Conservation (phyloP, 2,888 invertebrate genomes). For the Glyphotaelius pellucidus region DNA sequence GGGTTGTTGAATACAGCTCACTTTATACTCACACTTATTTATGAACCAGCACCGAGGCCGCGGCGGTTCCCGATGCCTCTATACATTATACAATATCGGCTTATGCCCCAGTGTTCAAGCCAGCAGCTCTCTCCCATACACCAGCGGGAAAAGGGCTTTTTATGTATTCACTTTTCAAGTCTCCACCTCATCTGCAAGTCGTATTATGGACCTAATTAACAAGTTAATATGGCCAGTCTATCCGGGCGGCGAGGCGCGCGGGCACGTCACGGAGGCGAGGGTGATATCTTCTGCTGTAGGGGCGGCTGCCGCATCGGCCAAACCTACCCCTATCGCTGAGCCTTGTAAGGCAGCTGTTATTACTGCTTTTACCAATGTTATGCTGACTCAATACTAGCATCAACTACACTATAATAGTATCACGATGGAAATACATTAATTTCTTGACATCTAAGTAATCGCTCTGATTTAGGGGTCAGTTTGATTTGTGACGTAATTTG, state of each 20-base stretch:
- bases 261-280: constrained; percentile 67
- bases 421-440: neutral
- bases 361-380: too few species aligned
- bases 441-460: neutral
- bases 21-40: constrained; percentile 74
- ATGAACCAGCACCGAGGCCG: constrained; percentile 79
- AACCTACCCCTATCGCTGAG: constrained; percentile 36
- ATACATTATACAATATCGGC: constrained; percentile 76
- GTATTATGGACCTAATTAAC: constrained; percentile 94
- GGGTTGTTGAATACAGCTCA: constrained; percentile 80
- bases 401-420: neutral
- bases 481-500: neutral
- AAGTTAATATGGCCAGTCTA: constrained; percentile 92
- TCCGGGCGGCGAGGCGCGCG: constrained; percentile 76
- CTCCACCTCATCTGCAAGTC: constrained; percentile 91
- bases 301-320: neutral
- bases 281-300: constrained; percentile 64
- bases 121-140: constrained; percentile 53
- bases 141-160: constrained; percentile 79
- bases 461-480: neutral
- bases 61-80: constrained; percentile 70
- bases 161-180: constrained; percentile 83
- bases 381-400: neutral
- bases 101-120: constrained; percentile 70
- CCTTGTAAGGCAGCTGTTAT: neutral